Evolutionary conservation across 2,888 invertebrate genomes (phyloP).

Genomic region (Odontothrips loti): DNA sequence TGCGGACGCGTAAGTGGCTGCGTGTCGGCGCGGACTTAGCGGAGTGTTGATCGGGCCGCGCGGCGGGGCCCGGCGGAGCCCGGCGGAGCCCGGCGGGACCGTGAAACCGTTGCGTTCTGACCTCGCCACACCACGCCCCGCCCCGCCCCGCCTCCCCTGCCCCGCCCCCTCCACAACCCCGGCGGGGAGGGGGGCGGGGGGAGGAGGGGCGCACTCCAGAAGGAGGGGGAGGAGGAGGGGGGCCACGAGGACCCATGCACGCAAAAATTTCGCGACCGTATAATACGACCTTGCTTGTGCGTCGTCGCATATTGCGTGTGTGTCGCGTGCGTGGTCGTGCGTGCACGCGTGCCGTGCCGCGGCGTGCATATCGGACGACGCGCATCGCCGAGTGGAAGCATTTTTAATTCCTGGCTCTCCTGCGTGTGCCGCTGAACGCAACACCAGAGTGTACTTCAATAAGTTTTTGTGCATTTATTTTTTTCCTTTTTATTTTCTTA

Average conservation of each 20-base stretch:
- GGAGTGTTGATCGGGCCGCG: no score
- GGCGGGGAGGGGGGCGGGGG: background rate
- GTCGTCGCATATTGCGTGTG: background rate
- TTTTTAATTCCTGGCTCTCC: no score
- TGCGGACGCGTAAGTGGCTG: background rate
- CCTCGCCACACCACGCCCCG: background rate
- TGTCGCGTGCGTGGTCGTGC: background rate
- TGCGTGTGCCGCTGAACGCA: no score
- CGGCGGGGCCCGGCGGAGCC: background rate
- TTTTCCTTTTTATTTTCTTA: no score
- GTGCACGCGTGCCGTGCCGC: background rate
- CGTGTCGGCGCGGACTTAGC: no score
- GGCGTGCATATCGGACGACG: no score
- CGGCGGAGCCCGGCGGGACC: background rate
- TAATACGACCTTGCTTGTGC: background rate
- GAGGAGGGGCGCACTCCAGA: background rate
- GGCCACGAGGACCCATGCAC: background rate
- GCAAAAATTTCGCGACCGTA: background rate
- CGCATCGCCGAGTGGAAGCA: no score
- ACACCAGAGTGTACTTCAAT: no score
- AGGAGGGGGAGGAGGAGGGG: no score
- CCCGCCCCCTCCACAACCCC: background rate
- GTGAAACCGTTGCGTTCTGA: slow-evolving; percentile 8
- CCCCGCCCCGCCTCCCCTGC: background rate
- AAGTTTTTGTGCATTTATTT: no score